Evolutionary conservation across 1,140 invertebrate species (phyloP), one percentile per base, ranked within the genome.

Genomic region (Antheraea pernyi): DNA sequence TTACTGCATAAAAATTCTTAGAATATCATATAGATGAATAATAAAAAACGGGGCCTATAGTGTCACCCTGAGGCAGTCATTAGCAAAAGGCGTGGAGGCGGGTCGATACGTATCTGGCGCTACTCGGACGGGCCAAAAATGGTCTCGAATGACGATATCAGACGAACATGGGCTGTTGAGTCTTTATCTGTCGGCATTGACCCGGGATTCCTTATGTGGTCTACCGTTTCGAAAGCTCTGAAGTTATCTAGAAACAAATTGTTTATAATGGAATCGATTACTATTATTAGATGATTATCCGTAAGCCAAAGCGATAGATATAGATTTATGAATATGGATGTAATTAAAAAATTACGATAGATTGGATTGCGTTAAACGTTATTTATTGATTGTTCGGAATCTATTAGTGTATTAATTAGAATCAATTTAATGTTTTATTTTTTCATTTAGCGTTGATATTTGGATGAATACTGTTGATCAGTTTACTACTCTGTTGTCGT

Each of bases 51-150:
- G 84, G 22, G 77, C 77, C 39, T 71, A 85, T 72, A 74, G 68
- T 72, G 60, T 65, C 71, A 79, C 83, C 86, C 84, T 85, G 83
- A 71, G 82, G 83, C 79, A 76, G 59, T 76, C 79, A 77, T 78
- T 80, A 79, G 68, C 65, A 71, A 63, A 48, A 60, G 42, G 69
- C 65, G 81, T 79, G 83, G 83, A 67, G 83, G 84, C 80, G 78
- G 68, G 64, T 48, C 74, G 76, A 78, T 77, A 73, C 75, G 66
- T 74, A 83, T 79, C 77, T 72, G 73, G 71, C 73, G 71, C 68
- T 76, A 73, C 73, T 74, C 75, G 78, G 78, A 75, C 80, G 61
- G 61, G 59, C 83, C 85, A 64, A 83, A 84, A 83, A 83, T 71
- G 82, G 85, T 65, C 46, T 71, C 73, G 70, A 74, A 79, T 81